phyloP scores from a whole-genome alignment of 1,140 invertebrate genomes.

The Hylaeus volcanicus region DNA sequence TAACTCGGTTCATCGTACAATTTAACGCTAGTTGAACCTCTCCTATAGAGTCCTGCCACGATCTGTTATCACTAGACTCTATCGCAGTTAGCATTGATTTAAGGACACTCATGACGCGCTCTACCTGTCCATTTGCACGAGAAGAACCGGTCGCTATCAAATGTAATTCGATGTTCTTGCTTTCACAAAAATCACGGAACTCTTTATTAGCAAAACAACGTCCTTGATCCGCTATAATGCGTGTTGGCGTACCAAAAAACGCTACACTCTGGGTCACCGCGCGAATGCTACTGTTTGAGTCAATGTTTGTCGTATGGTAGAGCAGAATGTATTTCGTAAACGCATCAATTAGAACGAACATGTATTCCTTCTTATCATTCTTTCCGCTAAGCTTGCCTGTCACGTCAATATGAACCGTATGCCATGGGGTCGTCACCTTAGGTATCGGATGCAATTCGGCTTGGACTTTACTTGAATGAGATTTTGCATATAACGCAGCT shows the following conservation, averaged over 20 bases:
- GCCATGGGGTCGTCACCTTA: constrained; percentile 64
- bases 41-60: constrained; percentile 68
- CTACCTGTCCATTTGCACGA: constrained; percentile 63
- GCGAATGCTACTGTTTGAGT: not conserved
- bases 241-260: constrained; percentile 62
- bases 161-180: constrained; percentile 42
- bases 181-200: constrained; percentile 64
- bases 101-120: constrained; percentile 64
- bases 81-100: constrained; percentile 65
- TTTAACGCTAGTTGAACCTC: constrained; percentile 71
- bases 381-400: constrained; percentile 55
- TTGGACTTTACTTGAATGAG: constrained; percentile 51
- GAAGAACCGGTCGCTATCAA: constrained; percentile 38
- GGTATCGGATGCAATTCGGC: constrained; percentile 64
- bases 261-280: constrained; percentile 28
- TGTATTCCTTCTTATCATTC: constrained; percentile 51
- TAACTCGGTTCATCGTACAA: constrained; percentile 63
- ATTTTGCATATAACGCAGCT: constrained; percentile 59
- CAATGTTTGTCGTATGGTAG: not conserved
- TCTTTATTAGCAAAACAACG: constrained; percentile 64
- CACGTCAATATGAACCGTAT: constrained; percentile 67
- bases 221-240: constrained; percentile 67
- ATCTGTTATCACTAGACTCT: constrained; percentile 52
- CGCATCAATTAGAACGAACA: constrained; percentile 70
- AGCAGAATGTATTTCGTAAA: constrained; percentile 54